These are phyloP conservation scores for Drosophila lowei DNA, from an alignment of 1,140 invertebrate species.

Conservation along the genomic window DNA sequence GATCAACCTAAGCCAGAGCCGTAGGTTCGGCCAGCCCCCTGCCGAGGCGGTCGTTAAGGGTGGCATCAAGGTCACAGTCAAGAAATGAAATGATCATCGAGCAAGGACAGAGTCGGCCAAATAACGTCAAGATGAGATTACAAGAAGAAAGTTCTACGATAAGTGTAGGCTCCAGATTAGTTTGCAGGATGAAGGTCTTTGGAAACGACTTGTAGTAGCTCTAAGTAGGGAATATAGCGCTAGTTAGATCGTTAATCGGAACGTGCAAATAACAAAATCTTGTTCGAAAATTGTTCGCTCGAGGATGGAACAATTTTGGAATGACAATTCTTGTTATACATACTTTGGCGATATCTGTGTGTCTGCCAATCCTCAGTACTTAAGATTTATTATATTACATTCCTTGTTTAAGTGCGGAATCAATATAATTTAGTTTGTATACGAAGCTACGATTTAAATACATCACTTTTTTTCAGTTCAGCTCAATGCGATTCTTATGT, in stretches of 20 bases:
- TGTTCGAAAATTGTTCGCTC: slow-evolving; percentile 71
- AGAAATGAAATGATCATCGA: slow-evolving; percentile 60
- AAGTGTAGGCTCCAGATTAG: slow-evolving; percentile 1
- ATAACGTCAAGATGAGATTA: slow-evolving; percentile 51
- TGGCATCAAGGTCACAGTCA: slow-evolving; percentile 73
- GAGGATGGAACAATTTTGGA: slow-evolving; percentile 67
- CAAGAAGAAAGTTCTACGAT: slow-evolving; percentile 6
- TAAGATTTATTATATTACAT: slow-evolving; percentile 34
- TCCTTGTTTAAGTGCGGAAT: slow-evolving; percentile 34
- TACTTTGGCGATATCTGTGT: slow-evolving; percentile 13
- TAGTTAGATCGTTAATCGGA: slow-evolving; percentile 32
- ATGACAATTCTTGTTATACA: slow-evolving; percentile 60
- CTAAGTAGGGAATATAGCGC: slow-evolving; percentile 60
- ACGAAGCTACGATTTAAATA: slow-evolving; percentile 29
- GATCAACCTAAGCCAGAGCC: slow-evolving; percentile 62
- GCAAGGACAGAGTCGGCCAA: slow-evolving; percentile 2
- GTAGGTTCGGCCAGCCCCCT: slow-evolving; percentile 62
- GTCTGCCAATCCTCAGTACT: slow-evolving; percentile 58
- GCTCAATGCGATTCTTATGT: slow-evolving; percentile 28
- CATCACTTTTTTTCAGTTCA: slow-evolving; percentile 10
- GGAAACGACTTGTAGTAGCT: slow-evolving; percentile 17
- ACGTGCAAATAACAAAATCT: slow-evolving; percentile 52
- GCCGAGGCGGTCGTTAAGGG: slow-evolving; percentile 73
- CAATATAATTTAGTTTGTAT: slow-evolving; percentile 21
- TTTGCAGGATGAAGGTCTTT: slow-evolving; percentile 12